phyloP scores from a whole-genome alignment of 2,113 vertebrate species.

The Okapia johnstoni region DNA sequence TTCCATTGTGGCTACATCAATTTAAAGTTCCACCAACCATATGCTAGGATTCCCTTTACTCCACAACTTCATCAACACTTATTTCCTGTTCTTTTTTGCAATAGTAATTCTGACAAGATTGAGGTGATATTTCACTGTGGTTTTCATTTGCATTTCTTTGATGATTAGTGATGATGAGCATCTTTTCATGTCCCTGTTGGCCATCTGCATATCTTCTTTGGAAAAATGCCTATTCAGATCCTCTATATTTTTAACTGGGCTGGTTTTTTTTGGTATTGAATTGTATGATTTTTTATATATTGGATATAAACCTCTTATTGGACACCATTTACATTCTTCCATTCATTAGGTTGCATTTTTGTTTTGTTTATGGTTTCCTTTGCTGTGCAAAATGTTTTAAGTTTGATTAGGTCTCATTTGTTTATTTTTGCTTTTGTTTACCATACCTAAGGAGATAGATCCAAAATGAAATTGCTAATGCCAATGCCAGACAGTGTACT shows the following conservation, averaged over 20 bases:
- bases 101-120: neutral
- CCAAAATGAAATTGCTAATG: neutral
- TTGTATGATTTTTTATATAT: neutral
- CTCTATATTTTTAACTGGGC: neutral
- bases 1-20: neutral
- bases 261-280: neutral
- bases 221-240: neutral
- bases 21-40: neutral
- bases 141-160: neutral
- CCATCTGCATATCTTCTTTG: neutral
- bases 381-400: neutral
- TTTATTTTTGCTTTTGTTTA: neutral
- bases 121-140: neutral
- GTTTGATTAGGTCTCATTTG: neutral
- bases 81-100: neutral
- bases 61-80: neutral
- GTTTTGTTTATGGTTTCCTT: neutral
- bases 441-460: neutral
- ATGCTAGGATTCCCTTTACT: neutral
- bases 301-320: neutral
- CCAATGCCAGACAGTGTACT: neutral
- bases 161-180: neutral
- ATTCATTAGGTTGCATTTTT: neutral
- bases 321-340: neutral
- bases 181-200: neutral